Conservation (phyloP, 2,113 vertebrate genomes). For the Panurus biarmicus region DNA sequence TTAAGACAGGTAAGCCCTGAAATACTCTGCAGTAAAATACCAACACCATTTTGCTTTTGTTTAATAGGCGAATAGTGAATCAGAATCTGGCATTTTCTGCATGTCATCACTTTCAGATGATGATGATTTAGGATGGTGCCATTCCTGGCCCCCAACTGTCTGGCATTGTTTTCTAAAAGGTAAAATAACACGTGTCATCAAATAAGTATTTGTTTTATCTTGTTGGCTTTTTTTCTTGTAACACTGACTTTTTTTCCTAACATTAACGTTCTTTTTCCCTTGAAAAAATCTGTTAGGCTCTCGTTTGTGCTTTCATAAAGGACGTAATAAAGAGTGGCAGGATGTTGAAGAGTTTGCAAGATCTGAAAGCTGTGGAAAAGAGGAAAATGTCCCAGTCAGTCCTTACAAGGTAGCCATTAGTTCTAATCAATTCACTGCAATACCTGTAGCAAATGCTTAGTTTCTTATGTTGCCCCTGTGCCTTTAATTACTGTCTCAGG, state of each 20-base stretch:
- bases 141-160: conserved; percentile 92
- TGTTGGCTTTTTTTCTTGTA: neutral
- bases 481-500: neutral
- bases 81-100: conserved; percentile 94
- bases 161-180: conserved; percentile 99
- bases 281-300: conserved; percentile 74
- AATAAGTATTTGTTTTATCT: neutral
- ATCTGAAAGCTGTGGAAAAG: conserved; percentile 80
- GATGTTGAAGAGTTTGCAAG: conserved; percentile 88
- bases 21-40: neutral
- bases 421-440: neutral
- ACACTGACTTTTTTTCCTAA: neutral
- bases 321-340: conserved; percentile 89
- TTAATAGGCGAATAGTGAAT: conserved; percentile 87
- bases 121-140: conserved; percentile 98
- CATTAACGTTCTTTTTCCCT: neutral
- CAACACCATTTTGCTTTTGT: neutral
- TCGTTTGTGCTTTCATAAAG: conserved; percentile 92
- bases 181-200: conserved; percentile 20
- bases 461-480: neutral
- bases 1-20: neutral
- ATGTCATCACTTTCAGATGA: conserved; percentile 97
- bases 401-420: conserved; percentile 77
- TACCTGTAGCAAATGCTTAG: neutral
- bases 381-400: conserved; percentile 71